Base-by-base conservation (phyloP, 1,140 invertebrate species). In the Temnothorax curvispinosus region DNA sequence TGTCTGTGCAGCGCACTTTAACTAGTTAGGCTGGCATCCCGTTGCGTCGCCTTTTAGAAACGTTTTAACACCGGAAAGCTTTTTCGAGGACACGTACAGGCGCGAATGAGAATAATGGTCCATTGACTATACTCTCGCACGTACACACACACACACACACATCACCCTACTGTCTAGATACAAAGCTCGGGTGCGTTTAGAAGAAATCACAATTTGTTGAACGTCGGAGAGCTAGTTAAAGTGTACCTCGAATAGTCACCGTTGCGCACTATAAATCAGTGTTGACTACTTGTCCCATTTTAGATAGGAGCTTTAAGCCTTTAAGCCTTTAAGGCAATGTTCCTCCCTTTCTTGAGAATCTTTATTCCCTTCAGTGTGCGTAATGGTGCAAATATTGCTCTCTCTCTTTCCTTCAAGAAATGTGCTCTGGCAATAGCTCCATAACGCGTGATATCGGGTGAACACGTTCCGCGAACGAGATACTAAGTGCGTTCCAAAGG, bases 171-270 rank as follows among this genome's bases (percentile, higher is more conserved):
- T 13, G 15, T 54, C 47, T 56, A 41, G 65, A 81, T 71, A 81
- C 64, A 44, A 81, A 81, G 78, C 62, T 50, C 44, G 44, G 44
- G 41, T 52, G 60, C 44, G 58, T 78, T 78, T 21, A 35, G 44
- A 78, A 50, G 18, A 65, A 78, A 65, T 78, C 58, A 78, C 76
- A 64, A 78, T 78, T 78, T 65, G 38, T 76, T 60, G 54, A 76
- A 76, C 18, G 41, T 77, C 21, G 8, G 74, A 62, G 75, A 62
- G 21, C 18, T 47, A 47, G 44, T 77, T 18, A 13, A 21, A n/a
- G 27, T 35, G 15, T 35, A 62, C 9, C 27, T 77, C 41, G 58
- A n/a, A 76, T 27, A 76, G 35, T 41, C 72, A 13, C 54, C 21
- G 56, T 58, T 21, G n/a, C 3, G 5, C 6, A 3, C 58, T 64